phyloP scores from a whole-genome alignment of 2,888 invertebrate genomes.

The Koerneria pararmatus region DNA sequence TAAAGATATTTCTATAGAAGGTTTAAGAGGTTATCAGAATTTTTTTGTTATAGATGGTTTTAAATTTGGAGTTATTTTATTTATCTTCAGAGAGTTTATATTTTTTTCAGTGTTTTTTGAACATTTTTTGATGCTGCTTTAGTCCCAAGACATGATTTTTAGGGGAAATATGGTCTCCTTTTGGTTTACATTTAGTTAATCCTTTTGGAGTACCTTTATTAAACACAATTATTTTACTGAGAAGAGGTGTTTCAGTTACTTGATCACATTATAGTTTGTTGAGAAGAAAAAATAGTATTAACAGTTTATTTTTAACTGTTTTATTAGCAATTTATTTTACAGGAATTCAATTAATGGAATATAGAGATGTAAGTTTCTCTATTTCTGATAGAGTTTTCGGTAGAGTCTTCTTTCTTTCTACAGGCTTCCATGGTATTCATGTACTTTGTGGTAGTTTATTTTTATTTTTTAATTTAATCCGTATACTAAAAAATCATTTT shows the following conservation, averaged over 20 bases:
- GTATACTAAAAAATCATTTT: conserved; percentile 65
- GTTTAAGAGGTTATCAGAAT: conserved; percentile 50
- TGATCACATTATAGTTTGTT: conserved; percentile 66
- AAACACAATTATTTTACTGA: conserved; percentile 73
- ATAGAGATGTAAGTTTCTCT: conserved; percentile 68
- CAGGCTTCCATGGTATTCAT: conserved; percentile 75
- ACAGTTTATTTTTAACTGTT: conserved; percentile 66
- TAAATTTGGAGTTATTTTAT: conserved; percentile 70
- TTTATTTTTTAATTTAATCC: conserved; percentile 65
- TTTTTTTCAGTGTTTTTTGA: conserved; percentile 68
- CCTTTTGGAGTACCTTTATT: conserved; percentile 72
- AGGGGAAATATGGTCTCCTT: conserved; percentile 70
- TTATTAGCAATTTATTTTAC: conserved; percentile 70
- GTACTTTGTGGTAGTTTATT: conserved; percentile 70
- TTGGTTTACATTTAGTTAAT: conserved; percentile 69
- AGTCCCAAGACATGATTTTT: conserved; percentile 66
- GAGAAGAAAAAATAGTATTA: conserved; percentile 63
- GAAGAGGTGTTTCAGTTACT: conserved; percentile 72
- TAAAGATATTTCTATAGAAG: conserved; percentile 48
- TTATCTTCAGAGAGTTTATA: conserved; percentile 72
- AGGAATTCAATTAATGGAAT: conserved; percentile 71
- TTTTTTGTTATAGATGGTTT: conserved; percentile 53
- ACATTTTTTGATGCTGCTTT: conserved; percentile 62
- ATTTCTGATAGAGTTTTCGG: conserved; percentile 70
- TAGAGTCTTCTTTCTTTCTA: conserved; percentile 72